phyloP scores from a whole-genome alignment of 2,797 vertebrate genomes.

The Botia kubotai region DNA sequence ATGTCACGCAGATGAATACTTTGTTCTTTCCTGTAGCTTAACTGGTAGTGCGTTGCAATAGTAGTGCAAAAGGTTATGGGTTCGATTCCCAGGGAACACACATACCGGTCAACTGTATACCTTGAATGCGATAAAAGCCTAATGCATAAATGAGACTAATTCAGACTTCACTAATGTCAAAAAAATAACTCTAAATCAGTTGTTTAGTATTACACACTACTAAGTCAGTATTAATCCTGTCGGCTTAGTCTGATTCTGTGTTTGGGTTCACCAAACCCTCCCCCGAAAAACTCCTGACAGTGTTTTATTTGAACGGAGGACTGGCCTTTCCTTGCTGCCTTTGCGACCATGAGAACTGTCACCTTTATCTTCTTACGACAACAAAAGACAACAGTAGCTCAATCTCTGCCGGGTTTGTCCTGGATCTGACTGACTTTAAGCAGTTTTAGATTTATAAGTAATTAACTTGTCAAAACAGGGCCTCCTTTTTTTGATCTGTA shows the following conservation, averaged over 20 bases:
- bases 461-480: constrained; percentile 77
- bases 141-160: too few species aligned
- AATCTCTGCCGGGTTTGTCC: constrained; percentile 30
- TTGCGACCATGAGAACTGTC: constrained; percentile 14
- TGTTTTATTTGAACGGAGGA: background rate
- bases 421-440: constrained; percentile 73
- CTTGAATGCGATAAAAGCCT: too few species aligned
- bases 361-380: constrained; percentile 54
- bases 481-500: constrained; percentile 67
- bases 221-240: constrained; percentile 10
- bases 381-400: constrained; percentile 45
- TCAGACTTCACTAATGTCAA: too few species aligned
- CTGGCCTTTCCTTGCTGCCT: background rate
- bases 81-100: too few species aligned
- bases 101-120: too few species aligned
- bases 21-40: too few species aligned
- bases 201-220: too few species aligned
- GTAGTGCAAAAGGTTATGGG: too few species aligned
- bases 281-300: background rate
- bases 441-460: constrained; percentile 70
- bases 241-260: background rate
- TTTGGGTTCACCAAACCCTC: background rate
- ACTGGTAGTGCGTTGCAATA: too few species aligned
- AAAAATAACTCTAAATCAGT: too few species aligned
- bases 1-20: too few species aligned